Base-by-base conservation (phyloP, 1,140 invertebrate species). In the Holotrichia oblita region DNA sequence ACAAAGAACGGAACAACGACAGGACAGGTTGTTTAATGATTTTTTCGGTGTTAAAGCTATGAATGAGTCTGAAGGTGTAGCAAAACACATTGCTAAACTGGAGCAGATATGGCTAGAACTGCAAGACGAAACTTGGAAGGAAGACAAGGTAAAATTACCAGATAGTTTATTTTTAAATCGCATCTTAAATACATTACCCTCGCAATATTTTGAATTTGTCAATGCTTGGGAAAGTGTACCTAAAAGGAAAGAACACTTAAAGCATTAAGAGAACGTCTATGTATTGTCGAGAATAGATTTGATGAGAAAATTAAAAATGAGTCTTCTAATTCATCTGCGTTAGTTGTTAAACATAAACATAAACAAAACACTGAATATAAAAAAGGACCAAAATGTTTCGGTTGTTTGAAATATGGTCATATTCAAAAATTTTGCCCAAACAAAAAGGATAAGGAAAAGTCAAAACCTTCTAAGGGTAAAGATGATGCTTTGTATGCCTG, bases 361-460 rank as follows among this genome's bases (percentile, higher is more conserved):
- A n/a, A n/a, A n/a, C n/a, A n/a, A n/a, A n/a, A n/a, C n/a, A n/a
- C n/a, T n/a, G n/a, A n/a, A n/a, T 42, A 8, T 73, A 40, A 73
- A 40, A 73, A 73, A 40, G 72, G 72, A 40, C 72, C 72, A 73
- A 10, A 20, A 12, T 73, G 72, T 24, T 73, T 73, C 27, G 40
- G 40, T 40, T 24, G 72, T 22, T n/a, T 17, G 9, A 73, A 42
- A 40, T 73, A 34, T 73, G 20, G 59, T 64, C 59, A 64, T 64
- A 64, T 64, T 64, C 59, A 64, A 17, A 64, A 22, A 64, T 64
- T 64, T 64, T 64, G 59, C 34, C 72, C 72, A 40, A 73, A 73
- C 42, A 82, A 79, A 77, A 81, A 80, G 80, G 82, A 82, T 73
- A 44, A 80, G 40, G n/a, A 42, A n/a, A 17, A 73, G 41, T 10